These are phyloP conservation scores for Cygnus olor DNA, from an alignment of 2,797 vertebrate species.

Conservation along the genomic window DNA sequence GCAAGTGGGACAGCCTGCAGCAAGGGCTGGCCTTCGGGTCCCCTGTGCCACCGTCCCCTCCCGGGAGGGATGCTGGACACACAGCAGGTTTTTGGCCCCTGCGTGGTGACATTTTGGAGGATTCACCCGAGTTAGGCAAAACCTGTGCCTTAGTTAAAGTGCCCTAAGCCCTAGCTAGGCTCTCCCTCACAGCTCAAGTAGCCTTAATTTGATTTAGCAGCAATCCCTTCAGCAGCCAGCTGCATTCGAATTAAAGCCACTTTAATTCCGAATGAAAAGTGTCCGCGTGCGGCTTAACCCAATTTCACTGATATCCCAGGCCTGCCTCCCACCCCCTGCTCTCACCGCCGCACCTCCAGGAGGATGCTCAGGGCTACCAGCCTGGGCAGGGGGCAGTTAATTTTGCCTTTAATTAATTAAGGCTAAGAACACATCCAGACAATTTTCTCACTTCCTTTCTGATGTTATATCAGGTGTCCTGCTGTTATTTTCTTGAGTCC, in stretches of 20 bases:
- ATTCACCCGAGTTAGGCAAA: not conserved
- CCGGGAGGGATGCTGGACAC: not conserved
- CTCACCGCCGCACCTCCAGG: too few species aligned
- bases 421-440: constrained; percentile 18
- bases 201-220: constrained; percentile 40
- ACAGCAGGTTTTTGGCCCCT: fast-evolving
- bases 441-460: constrained; percentile 36
- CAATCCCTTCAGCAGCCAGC: constrained; percentile 49
- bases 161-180: not conserved
- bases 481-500: not conserved
- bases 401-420: too few species aligned
- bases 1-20: not conserved
- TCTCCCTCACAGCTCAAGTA: not conserved
- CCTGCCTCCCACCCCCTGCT: not conserved
- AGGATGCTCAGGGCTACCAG: not conserved
- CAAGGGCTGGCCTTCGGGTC: not conserved
- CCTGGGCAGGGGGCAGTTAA: not conserved
- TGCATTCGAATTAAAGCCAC: constrained; percentile 43
- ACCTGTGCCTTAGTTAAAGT: not conserved
- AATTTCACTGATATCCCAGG: constrained; percentile 14
- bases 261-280: constrained; percentile 59
- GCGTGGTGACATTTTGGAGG: not conserved
- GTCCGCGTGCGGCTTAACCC: constrained; percentile 13
- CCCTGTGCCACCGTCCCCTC: not conserved
- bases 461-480: not conserved